Evolutionary conservation across 1,140 invertebrate species (phyloP), one percentile per base, ranked within the genome.

Genomic region (Eueides isabella): DNA sequence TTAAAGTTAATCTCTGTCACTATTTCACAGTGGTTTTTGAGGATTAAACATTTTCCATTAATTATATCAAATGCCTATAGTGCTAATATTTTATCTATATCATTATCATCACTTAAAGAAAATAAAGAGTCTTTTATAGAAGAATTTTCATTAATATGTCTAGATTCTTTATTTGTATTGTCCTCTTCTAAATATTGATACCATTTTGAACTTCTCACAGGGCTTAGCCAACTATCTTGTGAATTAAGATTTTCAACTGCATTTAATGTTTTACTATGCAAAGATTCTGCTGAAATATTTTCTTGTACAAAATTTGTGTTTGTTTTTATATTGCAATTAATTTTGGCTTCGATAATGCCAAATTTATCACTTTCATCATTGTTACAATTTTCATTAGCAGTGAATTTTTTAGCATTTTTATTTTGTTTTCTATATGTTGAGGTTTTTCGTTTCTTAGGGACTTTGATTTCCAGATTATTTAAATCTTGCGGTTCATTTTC

Each of bases 61-160:
- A 16, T 16, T 38, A 38, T 16, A 38, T 38, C 1, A 38, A 38
- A 44, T 44, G 7, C 5, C 48, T 11, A 41, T 76, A 90, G 65
- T 64, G 85, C 71, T 68, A 90, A 83, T 38, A 88, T 72, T 61
- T 74, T 63, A 80, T 90, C 89, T 44, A 87, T 64, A 23, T 90
- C 86, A 76, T 30, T 75, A 62, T 90, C 89, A 76, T 87, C 78
- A 77, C 78, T 81, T 4, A 87, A 67, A 62, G 80, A 78, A 77
- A 91, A 89, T 61, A 89, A 33, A 67, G 29, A n/a, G 33, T 67
- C 28, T 64, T 69, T 75, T 26, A 1, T 23, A 3, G 48, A 26
- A 55, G 2, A 11, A 55, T 55, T 55, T 55, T 55, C 23, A 55
- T 4, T 5, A 12, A 26, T 5, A 26, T 55, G 9, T 4, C 19